Base-by-base conservation (phyloP, 2,797 vertebrate species). In the Spinus olivaceus region DNA sequence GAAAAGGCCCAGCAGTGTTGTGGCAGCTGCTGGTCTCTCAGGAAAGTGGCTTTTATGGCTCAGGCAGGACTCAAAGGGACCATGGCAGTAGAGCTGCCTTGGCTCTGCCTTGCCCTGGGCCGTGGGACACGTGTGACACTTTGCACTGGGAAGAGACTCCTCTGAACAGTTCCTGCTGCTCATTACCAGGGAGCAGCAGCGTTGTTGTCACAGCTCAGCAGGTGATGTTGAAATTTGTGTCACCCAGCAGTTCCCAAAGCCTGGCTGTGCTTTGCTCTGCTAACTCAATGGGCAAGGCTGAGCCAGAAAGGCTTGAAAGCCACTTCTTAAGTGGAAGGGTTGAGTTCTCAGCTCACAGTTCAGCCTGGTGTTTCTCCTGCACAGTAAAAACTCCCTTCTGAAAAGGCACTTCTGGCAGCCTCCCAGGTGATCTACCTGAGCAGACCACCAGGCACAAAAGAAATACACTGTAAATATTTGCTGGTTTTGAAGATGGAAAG, bases 141-240 rank as follows among this genome's bases (percentile, higher is more conserved):
- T 39, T 37, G 30, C 69, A 9, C 12, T 25, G 60, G 50, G 60
- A 10, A 50, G 19, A 8, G 10, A 12, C 21, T 51, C 83, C 6
- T 2, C 17, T 15, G 9, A 47, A 37, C 65, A 32, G 14, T 6
- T 19, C 53, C 33, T 21, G 53, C 33, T 83, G 64, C 53, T 63
- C 73, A 49, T 74, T 51, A 21, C 56, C 81, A 78, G 69, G 47
- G 51, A 77, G 25, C 63, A 67, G 3, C 22, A 33, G 77, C 18
- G 2, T 4, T 73, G 65, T n/a, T 80, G 86, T 66, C 37, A 6
- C 76, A 54, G 41, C 47, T n/a, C 3, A 6, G 25, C 13, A 20
- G 60, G 0, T 5, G 42, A 1, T 44, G 74, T 5, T 16, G 94
- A 37, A 60, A 49, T 3, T 2, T 0, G 1, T 2, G 17, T 41